Conservation (phyloP, 2,888 invertebrate species). For the Salpingus planirostris region DNA sequence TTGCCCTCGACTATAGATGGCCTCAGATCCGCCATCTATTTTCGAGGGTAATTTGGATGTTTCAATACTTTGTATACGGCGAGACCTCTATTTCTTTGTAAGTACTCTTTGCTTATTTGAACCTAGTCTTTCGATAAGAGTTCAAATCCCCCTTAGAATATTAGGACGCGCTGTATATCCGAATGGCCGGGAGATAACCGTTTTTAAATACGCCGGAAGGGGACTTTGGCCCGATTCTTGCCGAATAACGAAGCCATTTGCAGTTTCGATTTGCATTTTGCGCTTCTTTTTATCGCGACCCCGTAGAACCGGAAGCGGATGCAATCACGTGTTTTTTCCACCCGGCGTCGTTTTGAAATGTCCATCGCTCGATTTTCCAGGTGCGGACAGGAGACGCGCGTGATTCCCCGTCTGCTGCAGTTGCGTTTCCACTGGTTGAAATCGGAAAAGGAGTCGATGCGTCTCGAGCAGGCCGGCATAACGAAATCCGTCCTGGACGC, state of each 20-base stretch:
- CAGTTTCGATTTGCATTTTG: constrained; percentile 6
- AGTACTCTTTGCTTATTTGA: too few relatives aligned
- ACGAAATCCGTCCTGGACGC: constrained; percentile 85
- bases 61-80: too few relatives aligned
- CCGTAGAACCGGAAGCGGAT: background rate
- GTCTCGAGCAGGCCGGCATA: constrained; percentile 90
- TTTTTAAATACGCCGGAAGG: too few relatives aligned
- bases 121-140: too few relatives aligned
- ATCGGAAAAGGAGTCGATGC: constrained; percentile 83
- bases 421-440: constrained; percentile 93
- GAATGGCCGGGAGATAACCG: too few relatives aligned
- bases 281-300: background rate
- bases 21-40: too few relatives aligned
- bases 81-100: too few relatives aligned
- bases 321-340: background rate
- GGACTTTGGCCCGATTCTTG: too few relatives aligned
- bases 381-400: constrained; percentile 95
- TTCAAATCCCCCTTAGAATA: too few relatives aligned
- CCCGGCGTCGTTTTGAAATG: background rate
- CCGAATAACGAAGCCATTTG: constrained; percentile 7
- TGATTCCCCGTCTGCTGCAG: constrained; percentile 92
- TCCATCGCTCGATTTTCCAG: constrained; percentile 45
- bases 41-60: too few relatives aligned
- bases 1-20: too few relatives aligned
- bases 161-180: too few relatives aligned